Percentiles rank a stretch among this genome's conserved stretches.
Conservation (phyloP, 1,140 invertebrate genomes). For the Diorhabda elongata region DNA sequence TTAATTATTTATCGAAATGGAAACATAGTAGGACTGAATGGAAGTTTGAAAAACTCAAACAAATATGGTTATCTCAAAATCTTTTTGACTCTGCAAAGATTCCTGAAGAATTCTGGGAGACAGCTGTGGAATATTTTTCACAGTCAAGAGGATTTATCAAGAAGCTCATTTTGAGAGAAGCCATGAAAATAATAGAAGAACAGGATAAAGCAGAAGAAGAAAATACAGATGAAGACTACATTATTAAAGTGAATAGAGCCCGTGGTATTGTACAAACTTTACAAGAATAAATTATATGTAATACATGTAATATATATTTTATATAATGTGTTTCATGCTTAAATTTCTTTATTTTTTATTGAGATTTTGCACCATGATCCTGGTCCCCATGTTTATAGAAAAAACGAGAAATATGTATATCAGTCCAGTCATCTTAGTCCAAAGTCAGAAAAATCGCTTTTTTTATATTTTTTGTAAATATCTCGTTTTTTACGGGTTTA, state of each 20-base stretch:
- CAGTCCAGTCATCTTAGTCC: no score
- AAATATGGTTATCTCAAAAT: constrained; percentile 68
- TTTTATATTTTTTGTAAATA: no score
- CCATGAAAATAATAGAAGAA: constrained; percentile 59
- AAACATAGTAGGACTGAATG: constrained; percentile 63
- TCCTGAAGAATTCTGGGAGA: constrained; percentile 57
- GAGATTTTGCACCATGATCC: no score
- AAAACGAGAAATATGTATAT: no score
- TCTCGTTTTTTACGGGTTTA: no score
- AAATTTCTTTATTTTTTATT: no score
- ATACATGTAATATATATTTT: neutral
- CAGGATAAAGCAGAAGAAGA: constrained; percentile 52
- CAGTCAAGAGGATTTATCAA: constrained; percentile 62
- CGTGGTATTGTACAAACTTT: constrained; percentile 39
- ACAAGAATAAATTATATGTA: constrained; percentile 32
- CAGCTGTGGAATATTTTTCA: constrained; percentile 67
- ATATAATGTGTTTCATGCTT: neutral
- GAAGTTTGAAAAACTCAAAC: constrained; percentile 73
- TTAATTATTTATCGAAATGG: constrained; percentile 64
- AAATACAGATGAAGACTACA: constrained; percentile 33
- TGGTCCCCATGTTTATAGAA: no score
- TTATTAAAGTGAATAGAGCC: constrained; percentile 35
- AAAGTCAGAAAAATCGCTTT: no score
- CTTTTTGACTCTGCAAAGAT: constrained; percentile 58
- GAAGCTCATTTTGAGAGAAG: constrained; percentile 57